Percentiles rank a stretch among this genome's conserved stretches.
phyloP scores from a whole-genome alignment of 2,113 vertebrate genomes.

The Ptyas mucosa region DNA sequence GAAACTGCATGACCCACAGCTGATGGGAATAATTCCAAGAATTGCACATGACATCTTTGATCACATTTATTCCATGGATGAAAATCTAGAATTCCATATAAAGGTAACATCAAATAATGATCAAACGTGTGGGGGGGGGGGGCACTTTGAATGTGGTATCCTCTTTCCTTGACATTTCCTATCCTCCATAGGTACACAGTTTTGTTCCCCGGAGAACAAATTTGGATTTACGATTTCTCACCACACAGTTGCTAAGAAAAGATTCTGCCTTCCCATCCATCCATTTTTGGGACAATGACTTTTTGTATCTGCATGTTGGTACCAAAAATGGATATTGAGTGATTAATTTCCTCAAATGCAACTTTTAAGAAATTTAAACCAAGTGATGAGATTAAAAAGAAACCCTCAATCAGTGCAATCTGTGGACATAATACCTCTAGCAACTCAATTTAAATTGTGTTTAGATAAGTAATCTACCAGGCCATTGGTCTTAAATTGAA shows the following conservation, averaged over 20 bases:
- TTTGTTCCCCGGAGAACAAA: not conserved
- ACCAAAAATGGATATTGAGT: not conserved
- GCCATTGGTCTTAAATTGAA: not conserved
- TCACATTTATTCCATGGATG: conserved; percentile 97
- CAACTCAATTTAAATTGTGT: not conserved
- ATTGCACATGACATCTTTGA: conserved; percentile 91
- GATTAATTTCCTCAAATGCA: not conserved
- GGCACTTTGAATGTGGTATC: not conserved
- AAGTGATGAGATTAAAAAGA: not conserved
- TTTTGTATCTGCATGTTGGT: not conserved
- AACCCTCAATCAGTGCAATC: not conserved
- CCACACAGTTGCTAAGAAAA: not conserved
- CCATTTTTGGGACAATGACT: not conserved
- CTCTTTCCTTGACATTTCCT: not conserved
- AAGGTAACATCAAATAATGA: conserved; percentile 71
- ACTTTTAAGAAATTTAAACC: not conserved
- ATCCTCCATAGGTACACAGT: not conserved
- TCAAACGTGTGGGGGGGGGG: rapidly evolving
- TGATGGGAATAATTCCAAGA: conserved; percentile 94
- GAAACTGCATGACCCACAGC: conserved; percentile 83
- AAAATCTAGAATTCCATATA: conserved; percentile 95
- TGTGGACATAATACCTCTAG: not conserved
- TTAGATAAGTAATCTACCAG: not conserved
- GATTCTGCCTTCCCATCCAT: not conserved
- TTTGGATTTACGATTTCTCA: not conserved